Evolutionary conservation across 2,797 vertebrate species (phyloP).

Genomic region (Australoheros facetus): DNA sequence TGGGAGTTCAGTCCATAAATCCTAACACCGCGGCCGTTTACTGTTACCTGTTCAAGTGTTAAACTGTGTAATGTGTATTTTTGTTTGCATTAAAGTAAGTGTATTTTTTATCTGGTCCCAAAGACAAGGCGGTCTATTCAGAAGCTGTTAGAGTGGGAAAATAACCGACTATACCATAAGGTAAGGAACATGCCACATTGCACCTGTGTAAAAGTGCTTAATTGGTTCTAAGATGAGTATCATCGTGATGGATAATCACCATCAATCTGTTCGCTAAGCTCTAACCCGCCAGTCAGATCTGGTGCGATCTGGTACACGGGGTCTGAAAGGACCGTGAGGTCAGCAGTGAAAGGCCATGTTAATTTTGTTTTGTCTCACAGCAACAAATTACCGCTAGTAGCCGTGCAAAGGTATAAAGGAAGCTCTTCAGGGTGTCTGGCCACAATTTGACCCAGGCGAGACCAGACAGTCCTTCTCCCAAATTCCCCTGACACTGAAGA

Average conservation of each 20-base stretch:
- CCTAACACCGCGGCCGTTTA: conserved; percentile 58
- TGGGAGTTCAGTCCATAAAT: conserved; percentile 79
- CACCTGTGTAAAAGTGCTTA: conserved; percentile 49
- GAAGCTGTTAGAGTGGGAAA: conserved; percentile 99
- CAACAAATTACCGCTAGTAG: conserved; percentile 81
- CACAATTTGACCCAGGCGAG: conserved; percentile 76
- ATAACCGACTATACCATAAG: conserved; percentile 99
- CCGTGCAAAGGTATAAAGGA: conserved; percentile 75
- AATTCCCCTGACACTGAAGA: conserved; percentile 63
- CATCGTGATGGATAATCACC: conserved; percentile 55
- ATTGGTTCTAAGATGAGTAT: conserved; percentile 41
- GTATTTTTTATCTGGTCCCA: conserved; percentile 32
- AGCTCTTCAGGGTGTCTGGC: conserved; percentile 81
- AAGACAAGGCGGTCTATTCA: conserved; percentile 98
- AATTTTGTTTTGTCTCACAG: conserved; percentile 82
- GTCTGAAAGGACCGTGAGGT: conserved; percentile 67
- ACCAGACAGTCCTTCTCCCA: conserved; percentile 71
- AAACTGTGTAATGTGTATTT: conserved; percentile 38
- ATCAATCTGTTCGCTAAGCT: conserved; percentile 66
- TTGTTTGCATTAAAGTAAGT: conserved; percentile 12
- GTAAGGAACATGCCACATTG: conserved; percentile 78
- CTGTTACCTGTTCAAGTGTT: conserved; percentile 67
- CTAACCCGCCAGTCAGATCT: conserved; percentile 59
- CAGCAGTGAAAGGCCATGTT: conserved; percentile 75
- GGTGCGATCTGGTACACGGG: conserved; percentile 51